phyloP scores from a whole-genome alignment of 2,888 invertebrate genomes.

The Thereva nobilitata region DNA sequence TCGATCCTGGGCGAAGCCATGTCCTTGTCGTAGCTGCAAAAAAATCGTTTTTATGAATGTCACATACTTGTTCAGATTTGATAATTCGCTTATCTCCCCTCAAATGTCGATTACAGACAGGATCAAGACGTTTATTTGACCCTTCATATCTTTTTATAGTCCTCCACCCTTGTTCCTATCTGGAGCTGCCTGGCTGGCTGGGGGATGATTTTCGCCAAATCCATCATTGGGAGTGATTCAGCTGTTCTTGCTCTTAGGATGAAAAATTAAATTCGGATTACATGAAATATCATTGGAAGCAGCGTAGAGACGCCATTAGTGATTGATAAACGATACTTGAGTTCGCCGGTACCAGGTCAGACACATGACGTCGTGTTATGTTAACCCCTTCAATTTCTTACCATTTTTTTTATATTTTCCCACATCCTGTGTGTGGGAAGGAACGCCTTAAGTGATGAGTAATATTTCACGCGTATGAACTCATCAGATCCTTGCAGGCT shows the following conservation, averaged over 20 bases:
- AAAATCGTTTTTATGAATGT: conserved; percentile 38
- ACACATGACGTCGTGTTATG: too few species aligned
- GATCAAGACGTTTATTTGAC: conserved; percentile 43
- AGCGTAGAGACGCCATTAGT: conserved; percentile 26
- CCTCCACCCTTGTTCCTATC: conserved; percentile 7
- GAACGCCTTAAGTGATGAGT: too few species aligned
- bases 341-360: not conserved
- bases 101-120: conserved; percentile 41
- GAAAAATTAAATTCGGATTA: conserved; percentile 41
- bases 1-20: not conserved
- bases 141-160: conserved; percentile 32
- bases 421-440: too few species aligned
- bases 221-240: conserved; percentile 35
- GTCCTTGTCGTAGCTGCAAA: not conserved
- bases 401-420: too few species aligned
- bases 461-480: too few species aligned
- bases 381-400: too few species aligned
- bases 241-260: conserved; percentile 27
- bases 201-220: conserved; percentile 16
- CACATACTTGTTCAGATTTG: conserved; percentile 42
- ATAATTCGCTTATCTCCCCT: conserved; percentile 43
- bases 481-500: too few species aligned
- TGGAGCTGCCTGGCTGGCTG: not conserved
- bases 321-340: conserved; percentile 37
- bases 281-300: conserved; percentile 38